These are phyloP conservation scores for Dryobotodes eremita DNA, from an alignment of 2,888 invertebrate species.

Conservation along the genomic window DNA sequence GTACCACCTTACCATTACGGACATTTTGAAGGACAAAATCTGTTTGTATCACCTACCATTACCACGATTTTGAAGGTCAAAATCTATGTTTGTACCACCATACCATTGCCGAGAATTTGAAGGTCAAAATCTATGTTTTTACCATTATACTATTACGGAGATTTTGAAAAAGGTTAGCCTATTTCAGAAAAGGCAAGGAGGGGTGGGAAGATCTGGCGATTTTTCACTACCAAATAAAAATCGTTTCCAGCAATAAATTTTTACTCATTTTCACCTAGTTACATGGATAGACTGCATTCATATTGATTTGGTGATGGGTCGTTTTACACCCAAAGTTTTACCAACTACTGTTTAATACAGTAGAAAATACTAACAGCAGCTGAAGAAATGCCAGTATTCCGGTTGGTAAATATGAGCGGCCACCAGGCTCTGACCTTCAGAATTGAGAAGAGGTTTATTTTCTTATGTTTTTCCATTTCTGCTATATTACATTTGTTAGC, in stretches of 20 bases:
- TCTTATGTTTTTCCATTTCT: slow-evolving; percentile 83
- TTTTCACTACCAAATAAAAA: neutral
- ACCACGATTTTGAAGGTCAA: neutral
- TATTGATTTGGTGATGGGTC: neutral
- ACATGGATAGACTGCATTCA: too few species aligned
- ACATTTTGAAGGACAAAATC: neutral
- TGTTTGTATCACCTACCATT: neutral
- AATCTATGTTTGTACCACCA: neutral
- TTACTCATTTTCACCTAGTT: neutral
- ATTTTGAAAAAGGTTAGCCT: neutral
- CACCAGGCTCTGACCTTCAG: slow-evolving; percentile 93
- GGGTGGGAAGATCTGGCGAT: neutral
- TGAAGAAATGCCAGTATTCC: slow-evolving; percentile 62
- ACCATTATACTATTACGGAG: neutral
- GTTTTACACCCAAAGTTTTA: neutral
- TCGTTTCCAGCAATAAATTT: neutral
- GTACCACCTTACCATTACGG: neutral
- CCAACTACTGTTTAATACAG: neutral
- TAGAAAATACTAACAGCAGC: slow-evolving; percentile 69
- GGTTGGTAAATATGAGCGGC: slow-evolving; percentile 88
- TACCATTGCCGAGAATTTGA: neutral
- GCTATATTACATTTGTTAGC: slow-evolving; percentile 86
- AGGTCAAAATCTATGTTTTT: neutral
- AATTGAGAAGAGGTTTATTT: slow-evolving; percentile 92
- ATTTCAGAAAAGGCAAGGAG: neutral